phyloP scores from a whole-genome alignment of 2,888 invertebrate species.

The Sphinx pinastri region DNA sequence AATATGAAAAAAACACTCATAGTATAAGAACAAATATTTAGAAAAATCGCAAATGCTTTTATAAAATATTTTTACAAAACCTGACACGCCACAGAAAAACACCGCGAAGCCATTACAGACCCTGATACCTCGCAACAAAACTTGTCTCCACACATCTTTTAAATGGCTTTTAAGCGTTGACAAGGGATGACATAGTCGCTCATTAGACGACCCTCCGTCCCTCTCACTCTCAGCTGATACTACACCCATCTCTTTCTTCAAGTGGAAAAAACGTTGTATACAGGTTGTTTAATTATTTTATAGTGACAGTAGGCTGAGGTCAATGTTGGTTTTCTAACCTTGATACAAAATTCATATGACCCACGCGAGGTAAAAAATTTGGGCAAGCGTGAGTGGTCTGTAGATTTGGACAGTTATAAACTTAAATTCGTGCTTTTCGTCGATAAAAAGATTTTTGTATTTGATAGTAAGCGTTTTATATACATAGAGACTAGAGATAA shows the following conservation, averaged over 20 bases:
- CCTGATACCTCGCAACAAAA: slow-evolving; percentile 28
- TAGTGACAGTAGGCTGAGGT: slow-evolving; percentile 26
- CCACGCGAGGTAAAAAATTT: neutral
- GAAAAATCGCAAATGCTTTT: too few relatives aligned
- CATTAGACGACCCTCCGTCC: slow-evolving; percentile 51
- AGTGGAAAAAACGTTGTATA: slow-evolving; percentile 40
- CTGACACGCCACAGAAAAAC: neutral
- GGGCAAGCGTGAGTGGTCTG: neutral
- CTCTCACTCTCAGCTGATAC: slow-evolving; percentile 32
- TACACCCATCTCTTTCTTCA: slow-evolving; percentile 40
- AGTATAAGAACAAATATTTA: too few relatives aligned
- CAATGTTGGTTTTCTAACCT: slow-evolving; percentile 22
- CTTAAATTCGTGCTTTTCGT: too few relatives aligned
- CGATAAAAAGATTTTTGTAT: too few relatives aligned
- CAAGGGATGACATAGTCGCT: slow-evolving; percentile 49
- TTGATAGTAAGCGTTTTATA: too few relatives aligned
- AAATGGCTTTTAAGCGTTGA: slow-evolving; percentile 50
- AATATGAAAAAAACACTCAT: too few relatives aligned
- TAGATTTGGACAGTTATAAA: neutral
- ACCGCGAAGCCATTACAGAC: slow-evolving; percentile 18
- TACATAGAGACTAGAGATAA: too few relatives aligned
- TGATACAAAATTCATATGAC: slow-evolving; percentile 18
- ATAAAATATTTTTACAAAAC: too few relatives aligned
- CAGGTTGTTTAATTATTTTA: slow-evolving; percentile 35
- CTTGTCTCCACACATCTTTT: slow-evolving; percentile 41